Evolutionary conservation across 2,888 invertebrate species (phyloP).

Genomic region (Ophonus ardosiacus): DNA sequence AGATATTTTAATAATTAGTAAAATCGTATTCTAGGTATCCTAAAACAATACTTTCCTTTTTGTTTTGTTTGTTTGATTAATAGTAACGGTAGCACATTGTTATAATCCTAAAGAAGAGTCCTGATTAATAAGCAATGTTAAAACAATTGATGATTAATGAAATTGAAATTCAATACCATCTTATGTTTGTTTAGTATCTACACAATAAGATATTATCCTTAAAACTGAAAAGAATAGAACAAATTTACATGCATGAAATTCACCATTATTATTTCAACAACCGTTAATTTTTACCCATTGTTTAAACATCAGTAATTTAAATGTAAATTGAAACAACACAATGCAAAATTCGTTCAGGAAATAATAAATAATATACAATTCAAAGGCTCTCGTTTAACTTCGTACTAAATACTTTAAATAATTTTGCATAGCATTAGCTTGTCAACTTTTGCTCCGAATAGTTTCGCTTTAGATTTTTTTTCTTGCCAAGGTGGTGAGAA

Average conservation of each 20-base stretch:
- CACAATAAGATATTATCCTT: background rate
- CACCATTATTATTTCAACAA: conserved; percentile 10
- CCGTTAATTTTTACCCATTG: conserved; percentile 34
- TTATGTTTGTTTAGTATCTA: background rate
- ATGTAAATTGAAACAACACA: conserved; percentile 33
- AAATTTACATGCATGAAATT: conserved; percentile 10
- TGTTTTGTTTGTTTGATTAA: background rate
- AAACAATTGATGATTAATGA: background rate
- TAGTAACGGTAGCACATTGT: background rate
- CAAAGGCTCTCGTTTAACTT: conserved; percentile 17
- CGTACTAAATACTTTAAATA: conserved; percentile 23
- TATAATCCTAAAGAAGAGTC: background rate
- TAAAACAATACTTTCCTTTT: too few species aligned
- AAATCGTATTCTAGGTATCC: too few species aligned
- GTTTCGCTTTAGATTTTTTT: background rate
- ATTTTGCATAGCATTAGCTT: conserved; percentile 32
- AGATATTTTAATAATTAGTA: too few species aligned
- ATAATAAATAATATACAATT: conserved; percentile 40
- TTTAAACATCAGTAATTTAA: conserved; percentile 30
- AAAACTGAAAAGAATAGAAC: conserved; percentile 5
- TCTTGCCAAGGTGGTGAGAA: conserved; percentile 44
- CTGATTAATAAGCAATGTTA: background rate
- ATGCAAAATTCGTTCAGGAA: conserved; percentile 17
- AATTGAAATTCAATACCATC: background rate
- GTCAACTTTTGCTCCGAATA: background rate